These are phyloP conservation scores for Diadophis punctatus DNA, from an alignment of 2,113 vertebrate species.

Conservation along the genomic window DNA sequence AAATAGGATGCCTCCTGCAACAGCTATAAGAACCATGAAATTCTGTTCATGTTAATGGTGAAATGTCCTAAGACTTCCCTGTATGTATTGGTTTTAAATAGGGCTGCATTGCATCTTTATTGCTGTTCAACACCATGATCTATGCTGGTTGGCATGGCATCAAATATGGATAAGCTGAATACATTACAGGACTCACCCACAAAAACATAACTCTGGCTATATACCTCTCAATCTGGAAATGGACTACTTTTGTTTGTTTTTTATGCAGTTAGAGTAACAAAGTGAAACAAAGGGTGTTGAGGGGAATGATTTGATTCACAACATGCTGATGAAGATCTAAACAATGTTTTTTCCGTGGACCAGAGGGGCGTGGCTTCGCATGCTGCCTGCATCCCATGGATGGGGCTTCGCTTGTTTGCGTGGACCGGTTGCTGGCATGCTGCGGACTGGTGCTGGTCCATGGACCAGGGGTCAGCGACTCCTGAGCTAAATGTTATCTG, in stretches of 20 bases:
- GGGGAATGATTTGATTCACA: background rate
- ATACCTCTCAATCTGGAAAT: background rate
- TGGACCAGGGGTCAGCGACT: too few species aligned
- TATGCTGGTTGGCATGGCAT: background rate
- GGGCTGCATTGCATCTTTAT: background rate
- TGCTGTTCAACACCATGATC: background rate
- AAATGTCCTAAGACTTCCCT: background rate
- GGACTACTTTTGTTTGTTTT: background rate
- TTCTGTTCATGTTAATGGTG: background rate
- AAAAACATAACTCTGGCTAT: background rate
- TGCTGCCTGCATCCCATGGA: too few species aligned
- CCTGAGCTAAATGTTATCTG: background rate
- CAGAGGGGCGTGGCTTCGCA: too few species aligned
- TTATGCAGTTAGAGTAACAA: background rate
- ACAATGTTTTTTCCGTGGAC: background rate
- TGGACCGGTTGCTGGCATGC: too few species aligned
- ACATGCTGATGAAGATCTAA: background rate
- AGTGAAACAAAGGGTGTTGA: background rate
- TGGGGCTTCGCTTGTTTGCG: too few species aligned
- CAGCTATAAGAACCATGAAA: background rate
- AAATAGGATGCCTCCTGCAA: background rate
- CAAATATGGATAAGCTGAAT: background rate
- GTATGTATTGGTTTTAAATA: background rate
- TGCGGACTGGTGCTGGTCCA: too few species aligned
- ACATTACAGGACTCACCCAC: background rate